Evolutionary conservation across 2,113 vertebrate genomes (phyloP).

Genomic region (Bos indicus): DNA sequence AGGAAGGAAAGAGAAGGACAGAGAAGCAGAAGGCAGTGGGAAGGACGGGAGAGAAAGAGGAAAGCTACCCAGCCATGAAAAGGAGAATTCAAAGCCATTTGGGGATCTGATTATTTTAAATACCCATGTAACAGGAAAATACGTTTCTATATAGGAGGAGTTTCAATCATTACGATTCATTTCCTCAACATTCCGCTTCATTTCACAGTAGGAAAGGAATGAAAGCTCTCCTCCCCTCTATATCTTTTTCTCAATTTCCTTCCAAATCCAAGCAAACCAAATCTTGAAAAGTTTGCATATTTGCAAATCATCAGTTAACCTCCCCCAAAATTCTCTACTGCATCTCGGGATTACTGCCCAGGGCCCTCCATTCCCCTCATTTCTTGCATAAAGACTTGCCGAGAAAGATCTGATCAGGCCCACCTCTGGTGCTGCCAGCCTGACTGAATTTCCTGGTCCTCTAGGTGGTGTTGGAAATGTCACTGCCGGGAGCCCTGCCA

Average conservation of each 20-base stretch:
- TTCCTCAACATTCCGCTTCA: neutral
- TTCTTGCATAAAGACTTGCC: neutral
- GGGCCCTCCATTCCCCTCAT: neutral
- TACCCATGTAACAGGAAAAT: neutral
- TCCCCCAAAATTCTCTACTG: conserved; percentile 6
- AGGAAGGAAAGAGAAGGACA: neutral
- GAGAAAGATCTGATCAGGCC: neutral
- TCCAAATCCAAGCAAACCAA: conserved; percentile 37
- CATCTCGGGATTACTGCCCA: neutral
- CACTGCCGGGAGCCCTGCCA: conserved; percentile 50
- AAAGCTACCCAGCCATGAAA: neutral
- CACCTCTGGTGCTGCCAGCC: conserved; percentile 49
- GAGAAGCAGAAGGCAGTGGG: too few species aligned
- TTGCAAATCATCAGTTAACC: conserved; percentile 18
- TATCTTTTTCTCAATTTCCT: neutral
- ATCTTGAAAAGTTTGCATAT: conserved; percentile 35
- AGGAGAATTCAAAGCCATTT: neutral
- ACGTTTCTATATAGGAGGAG: neutral
- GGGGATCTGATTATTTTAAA: neutral
- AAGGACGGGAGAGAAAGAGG: neutral
- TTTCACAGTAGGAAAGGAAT: neutral
- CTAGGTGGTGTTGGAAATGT: conserved; percentile 69
- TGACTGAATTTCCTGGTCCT: conserved; percentile 54
- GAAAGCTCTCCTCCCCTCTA: neutral
- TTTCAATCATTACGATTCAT: neutral